Percentiles rank a stretch among this genome's conserved stretches.
Conservation (phyloP, 92 coral and sea anemone species). For the Nematostella vectensis region DNA sequence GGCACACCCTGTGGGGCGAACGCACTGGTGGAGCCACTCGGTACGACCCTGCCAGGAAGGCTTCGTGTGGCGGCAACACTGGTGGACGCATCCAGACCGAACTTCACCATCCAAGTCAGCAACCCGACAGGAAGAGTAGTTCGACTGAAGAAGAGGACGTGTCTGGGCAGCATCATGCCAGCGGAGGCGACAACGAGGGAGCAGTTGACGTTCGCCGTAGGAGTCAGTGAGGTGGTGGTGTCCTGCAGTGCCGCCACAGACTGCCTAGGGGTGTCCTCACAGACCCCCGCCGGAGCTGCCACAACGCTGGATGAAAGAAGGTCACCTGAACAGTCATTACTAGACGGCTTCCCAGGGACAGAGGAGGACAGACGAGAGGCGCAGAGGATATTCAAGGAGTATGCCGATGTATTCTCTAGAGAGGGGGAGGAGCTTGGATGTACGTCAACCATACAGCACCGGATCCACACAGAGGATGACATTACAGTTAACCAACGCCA, state of each 20-base stretch:
- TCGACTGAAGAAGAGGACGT: conserved; percentile 24
- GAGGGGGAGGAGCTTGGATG: conserved; percentile 25
- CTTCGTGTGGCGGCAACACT: conserved; percentile 45
- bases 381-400: conserved; percentile 17
- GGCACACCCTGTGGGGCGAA: conserved; percentile 45
- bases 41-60: conserved; percentile 42
- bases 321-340: conserved; percentile 15
- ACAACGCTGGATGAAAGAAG: conserved; percentile 5
- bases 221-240: conserved; percentile 40
- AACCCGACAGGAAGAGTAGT: conserved; percentile 22
- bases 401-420: conserved; percentile 31
- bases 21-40: conserved; percentile 50
- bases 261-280: conserved; percentile 26
- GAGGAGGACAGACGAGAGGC: conserved; percentile 24
- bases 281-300: conserved; percentile 17
- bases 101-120: conserved; percentile 18
- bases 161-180: conserved; percentile 19
- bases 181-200: conserved; percentile 13
- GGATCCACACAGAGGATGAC: conserved; percentile 15
- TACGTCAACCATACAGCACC: conserved; percentile 10
- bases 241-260: conserved; percentile 29
- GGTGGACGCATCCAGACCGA: conserved; percentile 42
- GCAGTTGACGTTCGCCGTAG: conserved; percentile 27
- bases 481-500: conserved; percentile 6
- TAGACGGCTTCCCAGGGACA: conserved; percentile 41